Percentiles rank a stretch among this genome's conserved stretches.
Evolutionary conservation across 2,113 vertebrate species (phyloP).

Genomic region (Herpetotheres cachinnans): DNA sequence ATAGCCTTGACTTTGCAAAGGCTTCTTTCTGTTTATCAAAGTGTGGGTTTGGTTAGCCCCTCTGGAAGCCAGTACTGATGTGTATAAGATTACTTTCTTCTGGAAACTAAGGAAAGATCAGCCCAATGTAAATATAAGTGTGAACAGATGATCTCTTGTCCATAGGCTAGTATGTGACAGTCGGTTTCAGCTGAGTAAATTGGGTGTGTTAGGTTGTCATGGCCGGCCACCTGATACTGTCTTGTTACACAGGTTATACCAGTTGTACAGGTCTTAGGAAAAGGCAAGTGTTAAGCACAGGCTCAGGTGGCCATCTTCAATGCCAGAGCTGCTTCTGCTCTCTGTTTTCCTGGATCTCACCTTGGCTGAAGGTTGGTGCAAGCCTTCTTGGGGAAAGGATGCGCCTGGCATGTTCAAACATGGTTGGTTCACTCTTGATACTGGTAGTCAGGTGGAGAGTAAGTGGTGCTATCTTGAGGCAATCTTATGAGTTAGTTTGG

Average conservation of each 20-base stretch:
- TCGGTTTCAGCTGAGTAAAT: neutral
- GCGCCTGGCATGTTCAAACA: fast-evolving
- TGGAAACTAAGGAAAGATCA: neutral
- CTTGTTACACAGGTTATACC: neutral
- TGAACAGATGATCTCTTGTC: neutral
- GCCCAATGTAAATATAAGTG: neutral
- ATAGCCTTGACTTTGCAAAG: neutral
- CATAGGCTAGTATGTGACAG: neutral
- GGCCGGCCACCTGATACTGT: neutral
- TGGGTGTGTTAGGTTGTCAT: neutral
- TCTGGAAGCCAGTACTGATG: neutral
- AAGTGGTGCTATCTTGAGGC: neutral
- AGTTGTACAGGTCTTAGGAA: neutral
- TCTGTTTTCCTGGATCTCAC: neutral
- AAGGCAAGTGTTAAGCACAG: neutral
- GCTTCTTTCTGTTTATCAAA: neutral
- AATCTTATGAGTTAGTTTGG: neutral
- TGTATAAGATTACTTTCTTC: neutral
- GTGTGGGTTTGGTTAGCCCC: neutral
- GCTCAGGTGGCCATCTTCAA: neutral
- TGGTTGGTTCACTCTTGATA: neutral
- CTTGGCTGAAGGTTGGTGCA: neutral
- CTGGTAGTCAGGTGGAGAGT: neutral
- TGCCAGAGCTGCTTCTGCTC: neutral
- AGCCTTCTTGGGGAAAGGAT: neutral